Base-by-base conservation (phyloP, 23 tunicate genomes). In the Aplidium turbinatum region DNA sequence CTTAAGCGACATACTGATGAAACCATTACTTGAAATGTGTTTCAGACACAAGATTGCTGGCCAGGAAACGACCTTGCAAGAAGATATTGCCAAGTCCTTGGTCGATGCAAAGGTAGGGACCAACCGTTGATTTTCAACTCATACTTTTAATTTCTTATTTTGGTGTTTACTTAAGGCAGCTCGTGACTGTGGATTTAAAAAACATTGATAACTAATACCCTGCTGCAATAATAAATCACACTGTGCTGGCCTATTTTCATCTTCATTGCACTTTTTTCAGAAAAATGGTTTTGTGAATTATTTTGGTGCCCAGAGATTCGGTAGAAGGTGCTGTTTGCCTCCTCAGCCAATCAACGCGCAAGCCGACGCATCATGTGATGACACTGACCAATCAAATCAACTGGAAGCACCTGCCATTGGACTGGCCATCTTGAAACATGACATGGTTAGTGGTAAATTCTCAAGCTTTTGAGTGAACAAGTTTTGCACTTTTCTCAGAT, bases 271-370 rank as follows among this genome's bases (percentile, higher is more conserved):
- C 28, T 32, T 7, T 67, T 3, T 48, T 71, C 62, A 77, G 85
- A 6, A 1, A 6, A 51, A 77, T n/a, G 93, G 93, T 33, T 86
- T 86, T 48, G 55, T 86, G 47, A 86, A 86, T 32, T 86, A 60
- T 22, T 86, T 86, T 38, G 93, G 93, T 25, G 76, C 85, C 9
- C 93, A 86, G 52, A 47, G 93, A 31, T 86, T 86, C 61, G 93
- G 93, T 6, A 65, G 80, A 7, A 21, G 26, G 11, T 66, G 51
- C 11, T 3, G 21, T 22, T 24, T 7, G 11, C 3, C 51, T 6
- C 3, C 18, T 3, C 50, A 22, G 4, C 21, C 21, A 16, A 11
- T 29, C 30, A 18, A 5, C 24, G 60, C 21, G n/a, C 24, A 11
- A 13, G 31, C 30, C 6, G 31, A 4, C 16, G 16, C 16, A 36